Conservation (phyloP, 2,797 vertebrate genomes). For the Amblyopsis hoosieri region DNA sequence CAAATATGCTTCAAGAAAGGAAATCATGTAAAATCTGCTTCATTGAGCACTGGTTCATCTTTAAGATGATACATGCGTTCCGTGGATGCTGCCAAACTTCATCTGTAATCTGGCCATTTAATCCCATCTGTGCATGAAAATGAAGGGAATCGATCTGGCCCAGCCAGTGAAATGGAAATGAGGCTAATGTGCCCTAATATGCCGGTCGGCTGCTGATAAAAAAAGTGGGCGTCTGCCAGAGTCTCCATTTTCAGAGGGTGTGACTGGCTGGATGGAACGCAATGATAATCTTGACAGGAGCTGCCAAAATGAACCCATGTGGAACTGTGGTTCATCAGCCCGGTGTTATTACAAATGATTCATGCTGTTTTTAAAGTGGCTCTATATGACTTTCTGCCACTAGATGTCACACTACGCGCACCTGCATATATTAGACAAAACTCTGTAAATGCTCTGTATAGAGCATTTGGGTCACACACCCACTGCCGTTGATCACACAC, state of each 20-base stretch:
- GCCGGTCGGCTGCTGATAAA: conserved; percentile 52
- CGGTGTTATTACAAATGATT: conserved; percentile 10
- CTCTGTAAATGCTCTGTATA: too few relatives aligned
- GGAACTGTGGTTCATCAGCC: conserved; percentile 37
- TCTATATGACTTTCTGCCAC: too few relatives aligned
- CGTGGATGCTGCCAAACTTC: conserved; percentile 50
- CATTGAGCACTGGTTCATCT: conserved; percentile 42
- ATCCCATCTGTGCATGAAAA: conserved; percentile 65
- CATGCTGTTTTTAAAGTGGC: conserved; percentile 9
- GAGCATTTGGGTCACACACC: too few relatives aligned
- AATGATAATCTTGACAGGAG: conserved; percentile 43
- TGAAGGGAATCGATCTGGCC: conserved; percentile 58
- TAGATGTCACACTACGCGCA: too few relatives aligned
- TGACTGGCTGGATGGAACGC: conserved; percentile 43
- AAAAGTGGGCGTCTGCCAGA: conserved; percentile 58
- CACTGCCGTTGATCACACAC: too few relatives aligned
- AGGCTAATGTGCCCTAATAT: conserved; percentile 65
- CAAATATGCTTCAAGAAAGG: conserved; percentile 18
- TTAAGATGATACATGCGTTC: conserved; percentile 20
- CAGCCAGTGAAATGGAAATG: conserved; percentile 67
- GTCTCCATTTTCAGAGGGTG: conserved; percentile 54
- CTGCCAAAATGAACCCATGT: conserved; percentile 49
- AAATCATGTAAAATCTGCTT: conserved; percentile 42
- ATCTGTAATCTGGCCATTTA: conserved; percentile 69
- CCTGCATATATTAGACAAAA: too few relatives aligned